Evolutionary conservation across 2,888 invertebrate genomes (phyloP).

Genomic region (Tyria jacobaeae): DNA sequence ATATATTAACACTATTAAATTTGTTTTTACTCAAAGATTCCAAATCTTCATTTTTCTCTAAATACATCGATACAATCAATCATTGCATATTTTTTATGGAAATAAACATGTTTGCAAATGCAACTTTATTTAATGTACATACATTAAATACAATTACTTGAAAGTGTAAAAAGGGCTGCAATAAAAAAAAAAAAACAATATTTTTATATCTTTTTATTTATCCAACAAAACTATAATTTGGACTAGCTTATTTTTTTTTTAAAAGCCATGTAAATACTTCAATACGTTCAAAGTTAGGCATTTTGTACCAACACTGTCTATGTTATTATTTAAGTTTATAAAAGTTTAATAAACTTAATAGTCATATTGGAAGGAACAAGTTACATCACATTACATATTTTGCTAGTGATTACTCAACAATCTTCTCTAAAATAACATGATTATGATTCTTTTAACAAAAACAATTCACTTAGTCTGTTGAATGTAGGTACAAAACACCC

Average conservation of each 20-base stretch:
- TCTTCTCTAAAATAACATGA: not conserved
- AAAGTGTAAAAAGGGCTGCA: not conserved
- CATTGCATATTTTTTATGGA: too few species aligned
- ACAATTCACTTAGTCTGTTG: not conserved
- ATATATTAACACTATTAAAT: too few species aligned
- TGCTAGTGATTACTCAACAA: not conserved
- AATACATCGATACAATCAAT: too few species aligned
- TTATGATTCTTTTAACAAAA: not conserved
- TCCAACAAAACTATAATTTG: slow-evolving; percentile 26
- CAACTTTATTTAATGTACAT: too few species aligned
- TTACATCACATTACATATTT: not conserved
- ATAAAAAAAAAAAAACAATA: not conserved
- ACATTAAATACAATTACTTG: too few species aligned
- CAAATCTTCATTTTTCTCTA: too few species aligned
- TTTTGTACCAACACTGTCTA: slow-evolving; percentile 28
- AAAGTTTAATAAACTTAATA: not conserved
- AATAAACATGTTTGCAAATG: too few species aligned
- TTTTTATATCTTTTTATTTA: slow-evolving; percentile 31
- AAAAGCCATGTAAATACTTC: not conserved
- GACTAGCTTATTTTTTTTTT: slow-evolving; percentile 6
- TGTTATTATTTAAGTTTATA: not conserved
- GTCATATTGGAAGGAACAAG: slow-evolving; percentile 1
- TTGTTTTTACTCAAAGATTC: too few species aligned
- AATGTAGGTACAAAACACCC: slow-evolving; percentile 9
- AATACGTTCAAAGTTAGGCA: slow-evolving; percentile 17